Conservation (phyloP, 2,797 vertebrate genomes). For the Triplophysa bombifrons region DNA sequence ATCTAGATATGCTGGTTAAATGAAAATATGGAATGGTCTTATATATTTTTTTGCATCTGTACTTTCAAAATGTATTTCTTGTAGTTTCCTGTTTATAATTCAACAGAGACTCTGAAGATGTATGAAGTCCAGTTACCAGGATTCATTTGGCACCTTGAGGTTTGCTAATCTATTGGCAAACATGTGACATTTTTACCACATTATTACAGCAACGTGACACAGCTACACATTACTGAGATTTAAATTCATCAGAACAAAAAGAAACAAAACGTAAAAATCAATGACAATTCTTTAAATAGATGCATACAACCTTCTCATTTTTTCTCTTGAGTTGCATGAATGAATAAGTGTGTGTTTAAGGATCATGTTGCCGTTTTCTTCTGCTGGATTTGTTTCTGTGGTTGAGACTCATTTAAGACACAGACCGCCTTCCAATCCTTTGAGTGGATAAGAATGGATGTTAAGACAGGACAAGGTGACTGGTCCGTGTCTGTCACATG, state of each 20-base stretch:
- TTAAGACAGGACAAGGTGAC: slow-evolving; percentile 82
- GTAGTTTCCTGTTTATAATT: no score
- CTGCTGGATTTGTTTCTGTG: slow-evolving; percentile 42
- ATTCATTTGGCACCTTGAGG: no score
- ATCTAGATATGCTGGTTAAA: no score
- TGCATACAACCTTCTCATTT: slow-evolving; percentile 20
- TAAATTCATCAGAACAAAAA: neutral
- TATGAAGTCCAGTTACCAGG: no score
- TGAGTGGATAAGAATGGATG: slow-evolving; percentile 62
- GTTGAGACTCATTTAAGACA: slow-evolving; percentile 66
- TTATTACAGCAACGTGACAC: no score
- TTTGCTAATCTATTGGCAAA: no score
- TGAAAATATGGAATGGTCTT: no score
- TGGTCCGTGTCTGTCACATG: slow-evolving; percentile 90
- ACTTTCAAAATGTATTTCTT: no score
- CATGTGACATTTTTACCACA: neutral
- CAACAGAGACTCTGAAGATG: no score
- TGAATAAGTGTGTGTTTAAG: slow-evolving; percentile 40
- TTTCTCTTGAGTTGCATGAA: slow-evolving; percentile 22
- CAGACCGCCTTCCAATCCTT: slow-evolving; percentile 69
- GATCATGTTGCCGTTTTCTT: slow-evolving; percentile 45
- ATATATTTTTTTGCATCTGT: no score
- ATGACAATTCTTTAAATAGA: neutral
- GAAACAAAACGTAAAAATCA: neutral
- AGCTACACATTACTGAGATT: neutral